Base-by-base conservation (phyloP, 2,888 invertebrate species). In the Margaritifera margaritifera region DNA sequence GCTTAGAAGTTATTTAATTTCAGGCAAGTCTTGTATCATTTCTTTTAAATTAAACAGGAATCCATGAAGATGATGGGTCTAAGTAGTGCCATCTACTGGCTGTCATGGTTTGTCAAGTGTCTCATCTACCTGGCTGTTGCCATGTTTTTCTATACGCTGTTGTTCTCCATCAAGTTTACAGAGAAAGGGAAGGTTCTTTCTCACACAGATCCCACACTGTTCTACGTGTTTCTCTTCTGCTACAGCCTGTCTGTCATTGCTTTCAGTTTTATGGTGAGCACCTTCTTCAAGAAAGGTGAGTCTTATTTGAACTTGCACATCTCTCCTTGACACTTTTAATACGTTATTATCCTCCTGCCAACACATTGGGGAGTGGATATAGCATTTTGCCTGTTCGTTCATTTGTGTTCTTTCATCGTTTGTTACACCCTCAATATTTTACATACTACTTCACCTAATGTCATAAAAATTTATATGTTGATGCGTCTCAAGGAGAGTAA, bases 31-130 rank as follows among this genome's bases (percentile, higher is more conserved):
- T 31, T 27, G 27, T 4, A 8, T 31, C 31, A 8, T 31, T 31
- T 8, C 31, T 31, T 31, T 31, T 31, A 31, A n/a, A n/a, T n/a
- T n/a, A n/a, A n/a, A 31, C 89, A 96, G 94, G 96, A 96, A 92
- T 93, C 95, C 1, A 94, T 96, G 95, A 95, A 95, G 91, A 94
- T 96, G 90, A 95, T 96, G 94, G 96, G 96, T 6, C 90, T 96
- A 31, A 92, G 93, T 42, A 93, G 94, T 52, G 94, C 94, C 93
- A 90, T 95, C 74, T 94, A 96, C 84, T 96, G 96, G 95, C 89
- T 92, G 0, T 95, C 95, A 2, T 96, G 96, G 95, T 95, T 95
- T 88, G 91, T 93, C 51, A 94, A 95, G 86, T 93, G 93, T 62
- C 93, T 95, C 77, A 79, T 94, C 4, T 93, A 93, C 84, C 91